Evolutionary conservation across 2,113 vertebrate genomes (phyloP), one percentile per base, ranked within the genome.

Genomic region (Sciurus niger): DNA sequence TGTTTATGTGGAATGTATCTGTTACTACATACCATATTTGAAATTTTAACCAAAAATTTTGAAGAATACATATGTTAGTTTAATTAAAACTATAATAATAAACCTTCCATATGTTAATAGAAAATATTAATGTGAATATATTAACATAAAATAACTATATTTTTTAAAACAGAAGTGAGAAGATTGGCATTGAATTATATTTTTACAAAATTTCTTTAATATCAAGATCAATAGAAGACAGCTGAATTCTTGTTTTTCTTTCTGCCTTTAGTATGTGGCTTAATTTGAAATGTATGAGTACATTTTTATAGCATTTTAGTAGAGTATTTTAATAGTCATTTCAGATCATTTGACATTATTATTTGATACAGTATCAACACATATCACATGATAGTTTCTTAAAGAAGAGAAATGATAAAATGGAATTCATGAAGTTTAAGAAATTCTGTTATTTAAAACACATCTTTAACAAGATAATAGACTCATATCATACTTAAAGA

Each of bases 141-240:
- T 46, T 63, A 43, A 37, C 84, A 8, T 84, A 78, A 76, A 78
- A 28, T 48, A 76, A 25, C 20, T 78, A 11, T 11, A 63, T 37
- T 67, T 92, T 70, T 9, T 3, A 63, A 40, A 70, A 48, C 17
- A 83, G 73, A 60, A 55, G 2, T 70, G 40, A 40, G 18, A 34
- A 40, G 40, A 67, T 6, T 94, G 37, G 6, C 46, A 84, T 2
- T 78, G 3, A 37, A 70, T 37, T 88, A 78, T 1, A 28, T 24
- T 79, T 84, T 91, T 89, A 10, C 4, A 92, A 55, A 55, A 40
- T 73, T 53, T 89, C 14, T n/a, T 79, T 92, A 89, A 34, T n/a
- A 6, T 48, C 32, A 43, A 89, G 7, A 11, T 73, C 73, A 60
- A 70, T 14, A 58, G 46, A 89, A 65, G 24, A 83, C 17, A 63